These are phyloP conservation scores for Lateolabrax maculatus DNA, from an alignment of 2,797 vertebrate species.

Conservation along the genomic window DNA sequence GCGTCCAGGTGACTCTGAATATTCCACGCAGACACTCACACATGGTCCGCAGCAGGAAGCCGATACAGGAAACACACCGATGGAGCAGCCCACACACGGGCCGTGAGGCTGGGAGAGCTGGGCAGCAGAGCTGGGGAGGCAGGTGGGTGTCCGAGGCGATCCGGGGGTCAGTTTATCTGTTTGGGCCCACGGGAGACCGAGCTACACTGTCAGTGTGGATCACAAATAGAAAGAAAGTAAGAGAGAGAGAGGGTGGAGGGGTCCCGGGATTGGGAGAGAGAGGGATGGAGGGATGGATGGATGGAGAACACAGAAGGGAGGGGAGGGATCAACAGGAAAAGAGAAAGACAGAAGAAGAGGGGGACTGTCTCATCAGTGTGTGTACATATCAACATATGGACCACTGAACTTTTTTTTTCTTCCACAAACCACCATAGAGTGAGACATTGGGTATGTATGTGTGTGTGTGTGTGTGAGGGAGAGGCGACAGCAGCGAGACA, in stretches of 20 bases:
- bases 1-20: slow-evolving; percentile 87
- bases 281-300: slow-evolving; percentile 30
- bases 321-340: slow-evolving; percentile 24
- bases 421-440: slow-evolving; percentile 22
- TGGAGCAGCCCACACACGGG: slow-evolving; percentile 57
- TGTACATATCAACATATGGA: slow-evolving; percentile 45
- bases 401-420: slow-evolving; percentile 46
- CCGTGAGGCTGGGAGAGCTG: slow-evolving; percentile 46
- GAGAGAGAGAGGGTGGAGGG: slow-evolving; percentile 28
- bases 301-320: slow-evolving; percentile 12
- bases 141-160: slow-evolving; percentile 44
- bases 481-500: slow-evolving; percentile 65
- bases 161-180: slow-evolving; percentile 41
- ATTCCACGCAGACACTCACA: slow-evolving; percentile 89
- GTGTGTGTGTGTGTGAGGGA: slow-evolving; percentile 38
- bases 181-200: slow-evolving; percentile 51
- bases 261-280: slow-evolving; percentile 33
- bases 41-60: slow-evolving; percentile 80
- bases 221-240: slow-evolving; percentile 43
- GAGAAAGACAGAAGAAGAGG: slow-evolving; percentile 21
- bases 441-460: neutral
- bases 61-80: slow-evolving; percentile 46
- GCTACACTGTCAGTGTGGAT: slow-evolving; percentile 40
- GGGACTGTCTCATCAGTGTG: slow-evolving; percentile 32
- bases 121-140: slow-evolving; percentile 46